Base-by-base conservation (phyloP, 2,797 vertebrate genomes). In the Crypturellus tataupa region DNA sequence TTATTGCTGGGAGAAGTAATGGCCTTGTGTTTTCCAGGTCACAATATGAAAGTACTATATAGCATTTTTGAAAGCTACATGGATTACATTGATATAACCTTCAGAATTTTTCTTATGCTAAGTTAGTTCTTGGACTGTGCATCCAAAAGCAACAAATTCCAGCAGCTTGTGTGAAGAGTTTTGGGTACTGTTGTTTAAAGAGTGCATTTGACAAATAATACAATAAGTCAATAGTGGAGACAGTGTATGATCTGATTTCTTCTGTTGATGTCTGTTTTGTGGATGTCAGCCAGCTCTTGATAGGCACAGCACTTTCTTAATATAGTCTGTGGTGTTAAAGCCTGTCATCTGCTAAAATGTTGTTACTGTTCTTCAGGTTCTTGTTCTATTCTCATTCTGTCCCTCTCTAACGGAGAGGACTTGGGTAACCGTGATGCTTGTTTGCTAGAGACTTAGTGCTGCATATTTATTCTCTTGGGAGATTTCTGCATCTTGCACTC, bases 1-100 rank as follows among this genome's bases (percentile, higher is more conserved):
- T 89, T 92, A 81, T 91, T 91, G 60, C 25, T 86, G 51, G 33
- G 47, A 67, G 46, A 87, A 94, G 75, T 82, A 93, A 77, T 40
- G 40, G 53, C 85, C 89, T 87, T 23, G 6, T 78, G 71, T 84
- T 96, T 80, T 94, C 51, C 84, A 91, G 79, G 47, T 60, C 78
- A 81, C 11, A 21, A 39, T 73, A 70, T 81, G 35, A 42, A 87
- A 84, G 37, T 68, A 72, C 42, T 78, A 14, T 67, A 20, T 12
- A 64, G 84, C 44, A 25, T 70, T 42, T 5, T 46, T 86, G 90
- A 82, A 94, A 76, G 83, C n/a, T 59, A 51, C 51, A 12, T 29
- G 33, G 71, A 69, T 59, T 76, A 44, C 72, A 42, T 4, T 58
- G 69, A 64, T 80, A 69, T 7, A 58, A 80, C 53, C 56, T 85